Evolutionary conservation across 2,113 vertebrate species (phyloP).

Genomic region (Chrysemys picta): DNA sequence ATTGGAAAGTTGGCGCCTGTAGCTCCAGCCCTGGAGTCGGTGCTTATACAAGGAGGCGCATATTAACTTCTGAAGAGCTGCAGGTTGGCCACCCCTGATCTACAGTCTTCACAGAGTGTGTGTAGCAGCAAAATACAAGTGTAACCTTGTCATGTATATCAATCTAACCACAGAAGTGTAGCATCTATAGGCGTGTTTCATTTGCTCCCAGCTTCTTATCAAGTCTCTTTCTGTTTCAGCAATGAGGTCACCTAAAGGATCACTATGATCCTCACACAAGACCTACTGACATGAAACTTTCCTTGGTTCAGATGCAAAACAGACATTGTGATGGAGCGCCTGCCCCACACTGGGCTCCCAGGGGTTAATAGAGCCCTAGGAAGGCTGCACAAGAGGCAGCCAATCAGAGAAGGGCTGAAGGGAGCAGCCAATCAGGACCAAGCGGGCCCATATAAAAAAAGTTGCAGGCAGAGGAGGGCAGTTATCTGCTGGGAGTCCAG

Average conservation of each 20-base stretch:
- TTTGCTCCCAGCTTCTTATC: background rate
- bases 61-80: no score
- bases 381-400: no score
- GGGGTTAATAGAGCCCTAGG: no score
- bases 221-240: background rate
- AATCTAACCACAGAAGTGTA: background rate
- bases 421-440: no score
- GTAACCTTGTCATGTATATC: background rate
- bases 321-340: background rate
- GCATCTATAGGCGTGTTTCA: background rate
- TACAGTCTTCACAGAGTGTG: background rate
- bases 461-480: no score
- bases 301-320: background rate
- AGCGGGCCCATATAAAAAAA: no score
- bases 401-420: no score
- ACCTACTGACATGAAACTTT: background rate
- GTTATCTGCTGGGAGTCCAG: no score
- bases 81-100: background rate
- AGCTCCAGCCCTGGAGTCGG: no score
- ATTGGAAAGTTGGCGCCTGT: no score
- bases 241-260: background rate
- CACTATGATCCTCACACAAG: background rate
- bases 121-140: background rate
- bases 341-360: no score
- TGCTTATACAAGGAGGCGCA: no score